phyloP scores from a whole-genome alignment of 2,113 vertebrate species.

The Neodontobutis hainanensis region DNA sequence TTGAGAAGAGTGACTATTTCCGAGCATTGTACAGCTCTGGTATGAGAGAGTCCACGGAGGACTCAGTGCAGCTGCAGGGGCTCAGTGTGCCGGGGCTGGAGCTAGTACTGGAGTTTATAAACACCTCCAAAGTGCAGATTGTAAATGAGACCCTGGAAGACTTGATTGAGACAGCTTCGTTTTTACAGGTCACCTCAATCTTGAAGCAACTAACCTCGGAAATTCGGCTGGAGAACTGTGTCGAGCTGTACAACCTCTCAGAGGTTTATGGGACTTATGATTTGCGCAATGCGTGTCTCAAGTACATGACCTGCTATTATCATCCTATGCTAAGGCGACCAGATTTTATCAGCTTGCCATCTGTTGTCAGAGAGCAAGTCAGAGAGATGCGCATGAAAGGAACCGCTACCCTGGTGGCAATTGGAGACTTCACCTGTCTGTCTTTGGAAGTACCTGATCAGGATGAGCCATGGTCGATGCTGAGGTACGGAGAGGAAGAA shows the following conservation, averaged over 20 bases:
- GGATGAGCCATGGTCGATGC: conserved; percentile 87
- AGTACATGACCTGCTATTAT: conserved; percentile 87
- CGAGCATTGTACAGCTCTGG: conserved; percentile 93
- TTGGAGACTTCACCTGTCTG: conserved; percentile 84
- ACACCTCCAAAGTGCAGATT: conserved; percentile 82
- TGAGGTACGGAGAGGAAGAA: conserved; percentile 85
- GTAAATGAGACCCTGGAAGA: conserved; percentile 84
- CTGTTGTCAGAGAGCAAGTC: conserved; percentile 78
- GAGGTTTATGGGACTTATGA: conserved; percentile 90
- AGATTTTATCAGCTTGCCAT: conserved; percentile 78
- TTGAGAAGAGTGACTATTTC: conserved; percentile 97
- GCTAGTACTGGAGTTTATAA: conserved; percentile 92
- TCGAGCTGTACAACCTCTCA: conserved; percentile 87
- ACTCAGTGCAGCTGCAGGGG: conserved; percentile 89
- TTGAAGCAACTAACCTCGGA: conserved; percentile 87
- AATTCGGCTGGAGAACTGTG: conserved; percentile 87
- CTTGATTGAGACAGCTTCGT: conserved; percentile 91
- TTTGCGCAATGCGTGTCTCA: conserved; percentile 83
- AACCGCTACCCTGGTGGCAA: conserved; percentile 83
- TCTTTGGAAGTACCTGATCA: conserved; percentile 75
- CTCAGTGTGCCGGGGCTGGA: conserved; percentile 89
- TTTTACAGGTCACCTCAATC: conserved; percentile 91
- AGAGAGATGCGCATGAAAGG: conserved; percentile 86
- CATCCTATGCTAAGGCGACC: conserved; percentile 87
- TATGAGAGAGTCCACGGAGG: conserved; percentile 90